Evolutionary conservation across 2,797 vertebrate species (phyloP).

Genomic region (Characodon lateralis): DNA sequence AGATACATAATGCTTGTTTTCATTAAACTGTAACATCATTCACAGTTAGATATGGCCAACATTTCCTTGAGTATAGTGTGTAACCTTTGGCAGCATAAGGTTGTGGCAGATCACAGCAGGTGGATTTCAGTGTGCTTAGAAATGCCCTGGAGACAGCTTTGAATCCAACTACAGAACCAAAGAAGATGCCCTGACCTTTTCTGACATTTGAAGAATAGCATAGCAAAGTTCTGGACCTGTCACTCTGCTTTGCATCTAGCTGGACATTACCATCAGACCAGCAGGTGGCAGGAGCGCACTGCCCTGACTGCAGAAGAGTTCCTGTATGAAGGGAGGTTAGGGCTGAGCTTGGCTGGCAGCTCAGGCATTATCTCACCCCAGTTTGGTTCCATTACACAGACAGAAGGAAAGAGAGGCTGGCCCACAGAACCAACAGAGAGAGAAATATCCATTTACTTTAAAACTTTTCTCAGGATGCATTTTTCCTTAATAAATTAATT

Average conservation of each 20-base stretch:
- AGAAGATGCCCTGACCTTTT: conserved; percentile 51
- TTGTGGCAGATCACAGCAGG: conserved; percentile 26
- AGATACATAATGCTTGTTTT: background rate
- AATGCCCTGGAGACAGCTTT: conserved; percentile 20
- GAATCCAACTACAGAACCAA: conserved; percentile 26
- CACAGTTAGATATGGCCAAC: background rate
- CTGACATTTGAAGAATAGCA: conserved; percentile 16
- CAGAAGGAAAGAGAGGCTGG: conserved; percentile 55
- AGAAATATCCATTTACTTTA: conserved; percentile 5
- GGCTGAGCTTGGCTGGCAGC: conserved; percentile 59
- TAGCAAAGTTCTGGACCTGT: conserved; percentile 11
- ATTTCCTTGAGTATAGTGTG: conserved; percentile 17
- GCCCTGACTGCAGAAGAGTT: background rate
- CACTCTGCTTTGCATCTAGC: background rate
- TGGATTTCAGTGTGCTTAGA: conserved; percentile 21
- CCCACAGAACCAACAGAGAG: conserved; percentile 45
- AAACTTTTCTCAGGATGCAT: conserved; percentile 31
- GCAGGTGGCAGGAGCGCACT: conserved; percentile 62
- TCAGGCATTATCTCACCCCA: conserved; percentile 63
- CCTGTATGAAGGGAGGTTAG: conserved; percentile 41
- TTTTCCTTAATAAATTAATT: background rate
- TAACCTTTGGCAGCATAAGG: conserved; percentile 33
- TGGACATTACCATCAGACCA: conserved; percentile 25
- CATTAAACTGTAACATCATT: background rate
- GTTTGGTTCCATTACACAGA: conserved; percentile 69